Evolutionary conservation across 1,140 invertebrate genomes (phyloP).

Genomic region (Lasioglossum albipes): DNA sequence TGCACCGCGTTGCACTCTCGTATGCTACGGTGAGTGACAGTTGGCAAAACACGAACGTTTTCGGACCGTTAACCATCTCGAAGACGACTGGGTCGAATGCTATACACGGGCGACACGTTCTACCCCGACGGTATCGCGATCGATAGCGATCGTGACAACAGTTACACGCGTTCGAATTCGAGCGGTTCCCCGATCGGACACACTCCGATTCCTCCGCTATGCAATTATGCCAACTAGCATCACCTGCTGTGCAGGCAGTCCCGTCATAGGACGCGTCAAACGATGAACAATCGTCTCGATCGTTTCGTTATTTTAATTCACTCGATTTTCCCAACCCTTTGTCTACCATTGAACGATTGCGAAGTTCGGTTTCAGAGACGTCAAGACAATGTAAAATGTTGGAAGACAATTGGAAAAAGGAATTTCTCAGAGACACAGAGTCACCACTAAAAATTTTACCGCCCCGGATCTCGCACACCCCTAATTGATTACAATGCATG

Average conservation of each 20-base stretch:
- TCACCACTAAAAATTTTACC: too few species aligned
- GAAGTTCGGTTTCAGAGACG: too few species aligned
- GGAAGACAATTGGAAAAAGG: too few species aligned
- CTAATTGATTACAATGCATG: too few species aligned
- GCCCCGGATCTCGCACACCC: too few species aligned
- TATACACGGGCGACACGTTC: conserved; percentile 34
- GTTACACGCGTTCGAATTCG: conserved; percentile 45
- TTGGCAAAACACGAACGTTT: conserved; percentile 32
- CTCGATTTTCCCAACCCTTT: too few species aligned
- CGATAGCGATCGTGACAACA: conserved; percentile 54
- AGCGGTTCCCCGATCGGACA: background rate
- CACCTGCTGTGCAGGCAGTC: conserved; percentile 25
- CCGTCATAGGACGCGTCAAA: background rate
- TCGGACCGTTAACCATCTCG: conserved; percentile 31
- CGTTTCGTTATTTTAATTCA: background rate
- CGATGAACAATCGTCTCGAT: background rate
- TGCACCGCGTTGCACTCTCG: background rate
- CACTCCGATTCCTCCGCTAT: conserved; percentile 18
- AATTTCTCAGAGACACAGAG: too few species aligned
- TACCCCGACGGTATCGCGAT: conserved; percentile 17
- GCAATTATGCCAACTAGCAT: conserved; percentile 52
- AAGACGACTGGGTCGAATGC: conserved; percentile 26
- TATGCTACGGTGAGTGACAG: background rate
- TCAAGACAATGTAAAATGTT: too few species aligned
- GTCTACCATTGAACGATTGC: too few species aligned